Base-by-base conservation (phyloP, 2,888 invertebrate genomes). In the Carabus problematicus region DNA sequence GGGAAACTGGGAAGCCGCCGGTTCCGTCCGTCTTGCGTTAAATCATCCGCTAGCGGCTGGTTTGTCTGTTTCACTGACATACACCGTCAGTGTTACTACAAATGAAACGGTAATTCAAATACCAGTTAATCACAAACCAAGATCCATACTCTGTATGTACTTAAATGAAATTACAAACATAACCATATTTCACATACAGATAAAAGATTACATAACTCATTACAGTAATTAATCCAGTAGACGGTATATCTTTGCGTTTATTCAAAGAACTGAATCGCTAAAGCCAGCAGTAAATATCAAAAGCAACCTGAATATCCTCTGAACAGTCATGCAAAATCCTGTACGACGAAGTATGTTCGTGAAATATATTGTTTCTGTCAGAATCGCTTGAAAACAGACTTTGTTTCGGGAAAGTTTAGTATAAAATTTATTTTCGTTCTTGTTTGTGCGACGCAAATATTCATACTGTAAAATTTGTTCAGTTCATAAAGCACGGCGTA, bases 401-500 rank as follows among this genome's bases (percentile, higher is more conserved):
- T 60, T 60, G 60, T 60, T 60, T 43, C 60, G 16, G 1, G 60
- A 60, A 60, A 60, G 43, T 60, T 60, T 60, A 60, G 43, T 60
- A 43, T 12, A 43, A 45, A 60, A 60, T 60, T 60, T 60, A 60
- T 60, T 60, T 60, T 60, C 60, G 43, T 60, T 60, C 43, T 60
- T 60, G 60, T 60, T 60, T 60, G 60, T 60, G 45, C 43, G 60
- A 45, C 60, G 42, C 43, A 60, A 60, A 60, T 60, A 60, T 60
- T 60, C 60, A 60, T 60, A 60, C 60, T 60, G 60, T 43, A 60
- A 60, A 60, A 60, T 60, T 60, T 60, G 60, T 60, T 60, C 60
- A 60, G 60, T 60, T 60, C 42, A 60, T 60, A 60, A 60, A 60
- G 45, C 42, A 19, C 60, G 18, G 19, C 43, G 60, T 60, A 60